Conservation (phyloP, 2,113 vertebrate species). For the Tamias sibiricus region DNA sequence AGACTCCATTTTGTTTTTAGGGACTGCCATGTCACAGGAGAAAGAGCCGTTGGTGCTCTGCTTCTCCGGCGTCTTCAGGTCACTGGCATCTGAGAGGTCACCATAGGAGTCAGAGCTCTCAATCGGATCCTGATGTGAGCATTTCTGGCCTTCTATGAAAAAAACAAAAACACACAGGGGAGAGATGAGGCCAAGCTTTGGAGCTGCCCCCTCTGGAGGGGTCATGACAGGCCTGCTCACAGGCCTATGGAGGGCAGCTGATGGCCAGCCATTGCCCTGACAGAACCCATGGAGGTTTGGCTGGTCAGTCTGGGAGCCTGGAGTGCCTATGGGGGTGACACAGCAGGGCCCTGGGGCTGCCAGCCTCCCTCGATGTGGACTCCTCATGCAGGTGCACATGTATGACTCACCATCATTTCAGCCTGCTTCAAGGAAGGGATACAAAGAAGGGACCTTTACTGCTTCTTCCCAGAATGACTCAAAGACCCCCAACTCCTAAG, state of each 20-base stretch:
- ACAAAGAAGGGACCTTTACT: not conserved
- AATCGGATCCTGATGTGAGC: conserved; percentile 97
- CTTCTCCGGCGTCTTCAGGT: conserved; percentile 96
- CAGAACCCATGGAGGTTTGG: conserved; percentile 53
- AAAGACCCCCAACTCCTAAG: not conserved
- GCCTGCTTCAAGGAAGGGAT: conserved; percentile 59
- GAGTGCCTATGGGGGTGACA: conserved; percentile 31
- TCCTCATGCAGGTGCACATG: conserved; percentile 53
- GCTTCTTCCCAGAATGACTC: not conserved
- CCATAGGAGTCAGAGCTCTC: conserved; percentile 97
- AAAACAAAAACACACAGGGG: conserved; percentile 76
- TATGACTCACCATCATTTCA: conserved; percentile 48
- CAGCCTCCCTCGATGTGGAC: conserved; percentile 45
- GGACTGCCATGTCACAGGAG: conserved; percentile 92
- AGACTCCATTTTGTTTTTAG: conserved; percentile 92
- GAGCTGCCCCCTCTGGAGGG: conserved; percentile 56
- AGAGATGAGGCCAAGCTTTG: conserved; percentile 64
- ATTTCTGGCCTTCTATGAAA: conserved; percentile 92
- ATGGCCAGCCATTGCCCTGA: conserved; percentile 43
- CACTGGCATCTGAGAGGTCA: conserved; percentile 95
- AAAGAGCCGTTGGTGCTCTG: conserved; percentile 93
- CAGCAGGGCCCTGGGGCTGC: conserved; percentile 51
- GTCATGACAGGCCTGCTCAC: conserved; percentile 57
- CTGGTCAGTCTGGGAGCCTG: conserved; percentile 59
- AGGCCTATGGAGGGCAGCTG: conserved; percentile 57